Percentiles rank a stretch among this genome's conserved stretches.
phyloP scores from a whole-genome alignment of 64 coral and sea anemone genomes.

The Acropora tenuis region DNA sequence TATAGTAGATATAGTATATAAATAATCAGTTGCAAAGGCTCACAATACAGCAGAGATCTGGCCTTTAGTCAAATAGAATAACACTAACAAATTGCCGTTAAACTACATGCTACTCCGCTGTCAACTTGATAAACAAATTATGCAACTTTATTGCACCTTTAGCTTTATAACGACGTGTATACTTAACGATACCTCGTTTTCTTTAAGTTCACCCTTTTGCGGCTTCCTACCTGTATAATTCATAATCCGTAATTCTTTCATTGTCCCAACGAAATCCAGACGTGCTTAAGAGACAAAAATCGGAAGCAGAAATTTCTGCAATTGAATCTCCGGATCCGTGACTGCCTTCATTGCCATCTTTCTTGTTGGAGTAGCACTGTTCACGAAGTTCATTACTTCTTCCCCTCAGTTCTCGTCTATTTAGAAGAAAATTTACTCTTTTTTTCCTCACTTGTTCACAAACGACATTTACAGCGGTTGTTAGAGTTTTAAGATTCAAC shows the following conservation, averaged over 20 bases:
- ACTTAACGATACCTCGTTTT: neutral
- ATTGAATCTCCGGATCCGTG: slow-evolving; percentile 8
- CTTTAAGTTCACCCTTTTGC: neutral
- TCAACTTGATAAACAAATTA: too few relatives aligned
- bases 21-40: too few relatives aligned
- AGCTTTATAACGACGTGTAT: neutral
- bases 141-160: too few relatives aligned
- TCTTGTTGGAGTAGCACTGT: slow-evolving; percentile 39
- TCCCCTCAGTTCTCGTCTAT: slow-evolving; percentile 27
- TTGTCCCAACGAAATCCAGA: slow-evolving; percentile 74
- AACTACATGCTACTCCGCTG: too few relatives aligned
- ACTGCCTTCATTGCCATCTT: slow-evolving; percentile 1
- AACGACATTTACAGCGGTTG: slow-evolving; percentile 70
- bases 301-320: neutral
- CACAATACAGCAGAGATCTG: neutral
- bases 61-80: neutral
- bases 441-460: slow-evolving; percentile 81
- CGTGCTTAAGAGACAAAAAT: slow-evolving; percentile 36
- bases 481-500: slow-evolving; percentile 73
- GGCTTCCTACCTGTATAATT: slow-evolving; percentile 65
- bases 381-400: slow-evolving; percentile 46
- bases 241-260: slow-evolving; percentile 90
- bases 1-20: too few relatives aligned
- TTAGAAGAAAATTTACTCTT: slow-evolving; percentile 40
- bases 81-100: neutral